phyloP scores from a whole-genome alignment of 2,797 vertebrate genomes.

The Chloroceryle amazona region DNA sequence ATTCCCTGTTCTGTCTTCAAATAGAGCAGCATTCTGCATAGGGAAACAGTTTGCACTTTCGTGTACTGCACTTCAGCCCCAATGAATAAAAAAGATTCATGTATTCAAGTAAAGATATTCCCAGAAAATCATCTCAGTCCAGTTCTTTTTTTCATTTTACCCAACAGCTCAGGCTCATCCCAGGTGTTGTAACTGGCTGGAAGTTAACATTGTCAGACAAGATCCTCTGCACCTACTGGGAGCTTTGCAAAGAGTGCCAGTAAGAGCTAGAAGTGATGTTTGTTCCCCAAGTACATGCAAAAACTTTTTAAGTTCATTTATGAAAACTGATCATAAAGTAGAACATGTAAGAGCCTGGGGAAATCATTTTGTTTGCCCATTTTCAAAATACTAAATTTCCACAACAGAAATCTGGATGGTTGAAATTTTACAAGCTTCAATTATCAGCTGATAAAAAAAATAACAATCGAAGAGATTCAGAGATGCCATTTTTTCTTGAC shows the following conservation, averaged over 20 bases:
- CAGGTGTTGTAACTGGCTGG: neutral
- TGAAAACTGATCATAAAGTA: neutral
- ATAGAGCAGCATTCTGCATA: neutral
- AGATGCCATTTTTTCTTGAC: neutral
- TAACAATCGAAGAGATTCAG: neutral
- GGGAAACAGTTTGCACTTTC: neutral
- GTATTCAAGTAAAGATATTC: conserved; percentile 2
- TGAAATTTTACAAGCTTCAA: neutral
- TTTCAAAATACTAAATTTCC: neutral
- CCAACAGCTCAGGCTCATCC: neutral
- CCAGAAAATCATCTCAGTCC: neutral
- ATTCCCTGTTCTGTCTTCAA: neutral
- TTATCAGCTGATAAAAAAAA: neutral
- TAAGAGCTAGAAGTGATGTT: neutral
- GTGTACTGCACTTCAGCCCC: neutral
- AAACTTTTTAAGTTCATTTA: neutral
- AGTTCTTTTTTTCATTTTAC: neutral
- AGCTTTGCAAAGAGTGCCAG: neutral
- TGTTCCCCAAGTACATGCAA: neutral
- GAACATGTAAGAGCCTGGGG: neutral
- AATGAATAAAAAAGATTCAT: neutral
- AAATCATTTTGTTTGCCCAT: neutral
- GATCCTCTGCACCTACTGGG: neutral
- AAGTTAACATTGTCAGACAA: neutral
- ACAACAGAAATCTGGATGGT: neutral